Base-by-base conservation (phyloP, 2,797 vertebrate genomes). In the Aphelocoma californica region DNA sequence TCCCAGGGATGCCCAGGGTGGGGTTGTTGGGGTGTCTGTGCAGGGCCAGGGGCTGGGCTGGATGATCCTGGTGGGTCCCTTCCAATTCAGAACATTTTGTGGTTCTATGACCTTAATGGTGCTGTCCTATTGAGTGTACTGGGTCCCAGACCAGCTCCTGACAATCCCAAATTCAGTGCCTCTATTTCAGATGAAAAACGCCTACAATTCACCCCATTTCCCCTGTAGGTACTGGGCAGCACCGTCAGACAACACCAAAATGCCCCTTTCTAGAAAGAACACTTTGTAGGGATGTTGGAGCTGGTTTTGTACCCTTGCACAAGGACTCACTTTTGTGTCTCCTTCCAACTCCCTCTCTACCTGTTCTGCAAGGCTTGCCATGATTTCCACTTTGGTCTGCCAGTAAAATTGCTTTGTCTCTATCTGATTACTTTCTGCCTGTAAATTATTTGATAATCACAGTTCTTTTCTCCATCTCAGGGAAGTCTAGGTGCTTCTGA, bases 131-230 rank as follows among this genome's bases (percentile, higher is more conserved):
- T 14, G 45, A 45, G 19, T 18, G 10, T 47, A 7, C 3, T 42
- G 48, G 70, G 29, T 50, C 32, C 29, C 58, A 72, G 60, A 58
- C 14, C 13, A 58, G 45, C 19, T 72, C 51, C 56, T 34, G 40
- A 18, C 11, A 47, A 25, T 7, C 64, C 25, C 73, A 78, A 34
- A 78, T 10, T 34, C 48, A 21, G 25, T 54, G 34, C 6, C 34
- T 31, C 9, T 25, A 0, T 47, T 70, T 34, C 56, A 47, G 56
- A 31, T 12, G 7, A 47, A 31, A 40, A 2, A 31, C 7, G 24
- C 19, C 24, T 31, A 17, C 17, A 21, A 18, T 1, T 34, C 64
- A 25, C 1, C 2, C n/a, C 0, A 0, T 60, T 69, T 77, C 24
- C 24, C 38, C 17, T 6, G 13, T 0, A 45, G 19, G 14, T 17